These are phyloP conservation scores for Pseudochirops corinnae DNA, from an alignment of 2,797 vertebrate genomes.

Conservation along the genomic window DNA sequence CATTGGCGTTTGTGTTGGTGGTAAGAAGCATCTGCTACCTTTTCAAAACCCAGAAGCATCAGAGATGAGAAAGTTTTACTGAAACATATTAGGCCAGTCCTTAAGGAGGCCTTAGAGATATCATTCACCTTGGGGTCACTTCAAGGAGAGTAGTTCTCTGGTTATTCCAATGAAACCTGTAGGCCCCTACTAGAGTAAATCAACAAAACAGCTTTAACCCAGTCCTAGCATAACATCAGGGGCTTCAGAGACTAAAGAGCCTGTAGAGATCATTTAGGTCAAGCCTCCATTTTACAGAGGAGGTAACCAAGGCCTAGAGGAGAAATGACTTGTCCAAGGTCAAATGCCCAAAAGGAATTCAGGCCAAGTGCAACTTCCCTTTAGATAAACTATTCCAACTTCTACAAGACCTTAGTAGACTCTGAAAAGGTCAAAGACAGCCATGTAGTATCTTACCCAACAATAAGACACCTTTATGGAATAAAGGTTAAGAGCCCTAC, in stretches of 20 bases:
- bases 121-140: not conserved
- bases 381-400: not conserved
- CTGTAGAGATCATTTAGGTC: not conserved
- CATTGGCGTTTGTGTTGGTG: slow-evolving; percentile 26
- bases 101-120: not conserved
- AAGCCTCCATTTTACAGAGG: not conserved
- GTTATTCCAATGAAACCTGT: not conserved
- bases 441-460: not conserved
- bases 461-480: not conserved
- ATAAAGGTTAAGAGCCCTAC: not conserved
- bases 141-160: not conserved
- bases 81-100: not conserved
- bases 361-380: slow-evolving; percentile 26
- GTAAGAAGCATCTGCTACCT: not conserved
- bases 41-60: slow-evolving; percentile 28
- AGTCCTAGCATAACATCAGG: not conserved
- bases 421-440: slow-evolving; percentile 16
- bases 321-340: slow-evolving; percentile 74
- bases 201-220: not conserved
- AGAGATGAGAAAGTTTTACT: not conserved
- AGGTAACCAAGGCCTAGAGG: not conserved
- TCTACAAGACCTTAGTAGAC: not conserved
- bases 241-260: not conserved
- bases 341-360: slow-evolving; percentile 71
- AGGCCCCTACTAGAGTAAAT: not conserved